phyloP scores from a whole-genome alignment of 2,113 vertebrate genomes.

The Odontesthes bonariensis region DNA sequence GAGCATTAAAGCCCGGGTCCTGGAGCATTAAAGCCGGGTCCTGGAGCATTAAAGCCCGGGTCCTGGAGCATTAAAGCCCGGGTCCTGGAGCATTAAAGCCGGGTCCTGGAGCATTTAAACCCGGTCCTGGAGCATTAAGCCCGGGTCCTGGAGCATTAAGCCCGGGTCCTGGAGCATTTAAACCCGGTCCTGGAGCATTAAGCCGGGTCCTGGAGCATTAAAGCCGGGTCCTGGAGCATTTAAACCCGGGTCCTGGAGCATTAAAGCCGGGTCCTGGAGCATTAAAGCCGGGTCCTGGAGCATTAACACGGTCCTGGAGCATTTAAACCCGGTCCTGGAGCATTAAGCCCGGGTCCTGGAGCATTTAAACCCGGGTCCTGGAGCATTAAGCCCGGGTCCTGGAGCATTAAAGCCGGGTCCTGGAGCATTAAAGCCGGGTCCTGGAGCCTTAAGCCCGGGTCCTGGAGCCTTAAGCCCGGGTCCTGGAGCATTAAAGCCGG shows the following conservation, averaged over 20 bases:
- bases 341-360: no score
- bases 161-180: background rate
- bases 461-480: background rate
- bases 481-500: background rate
- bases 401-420: background rate
- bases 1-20: background rate
- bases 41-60: background rate
- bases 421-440: no score
- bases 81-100: background rate
- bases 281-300: background rate
- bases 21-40: no score
- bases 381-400: background rate
- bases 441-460: background rate
- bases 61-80: background rate
- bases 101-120: background rate
- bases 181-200: no score
- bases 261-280: background rate
- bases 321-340: no score
- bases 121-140: no score
- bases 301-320: no score
- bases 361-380: background rate
- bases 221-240: no score
- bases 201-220: background rate
- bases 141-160: background rate
- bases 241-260: background rate